phyloP scores from a whole-genome alignment of 1,140 invertebrate species.

The Globodera ellingtonae region DNA sequence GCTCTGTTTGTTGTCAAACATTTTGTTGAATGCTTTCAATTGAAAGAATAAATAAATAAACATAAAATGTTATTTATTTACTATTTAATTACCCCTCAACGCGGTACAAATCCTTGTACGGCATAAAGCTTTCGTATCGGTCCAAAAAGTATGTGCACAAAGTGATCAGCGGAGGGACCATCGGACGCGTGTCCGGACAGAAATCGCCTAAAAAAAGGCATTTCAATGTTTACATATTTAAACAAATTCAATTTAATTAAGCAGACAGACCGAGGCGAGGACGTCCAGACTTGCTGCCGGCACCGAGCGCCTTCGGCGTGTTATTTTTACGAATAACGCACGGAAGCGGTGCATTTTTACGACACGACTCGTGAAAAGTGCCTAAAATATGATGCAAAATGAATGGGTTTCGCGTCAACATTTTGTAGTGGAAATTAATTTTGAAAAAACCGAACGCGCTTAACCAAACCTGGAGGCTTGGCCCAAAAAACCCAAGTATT shows the following conservation, averaged over 20 bases:
- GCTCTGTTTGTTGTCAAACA: neutral
- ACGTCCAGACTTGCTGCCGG: slow-evolving; percentile 9
- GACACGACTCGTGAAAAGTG: slow-evolving; percentile 27
- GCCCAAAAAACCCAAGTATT: too few relatives aligned
- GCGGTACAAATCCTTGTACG: slow-evolving; percentile 25
- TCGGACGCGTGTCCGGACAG: slow-evolving; percentile 31
- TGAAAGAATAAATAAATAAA: too few relatives aligned
- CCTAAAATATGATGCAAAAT: slow-evolving; percentile 9
- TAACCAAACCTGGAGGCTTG: too few relatives aligned
- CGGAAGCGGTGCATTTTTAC: slow-evolving; percentile 22
- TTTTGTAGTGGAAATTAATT: too few relatives aligned
- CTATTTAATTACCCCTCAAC: slow-evolving; percentile 17
- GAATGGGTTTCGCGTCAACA: too few relatives aligned
- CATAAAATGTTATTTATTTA: neutral
- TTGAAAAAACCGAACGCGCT: too few relatives aligned
- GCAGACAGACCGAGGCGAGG: slow-evolving; percentile 12
- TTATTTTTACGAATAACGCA: slow-evolving; percentile 18
- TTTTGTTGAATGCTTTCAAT: neutral
- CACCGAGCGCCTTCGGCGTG: slow-evolving; percentile 18
- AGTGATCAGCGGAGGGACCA: slow-evolving; percentile 34
- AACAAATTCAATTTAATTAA: neutral
- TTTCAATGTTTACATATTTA: neutral
- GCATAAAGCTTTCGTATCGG: neutral
- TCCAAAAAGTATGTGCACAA: slow-evolving; percentile 34
- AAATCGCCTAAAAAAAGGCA: slow-evolving; percentile 29